Conservation (phyloP, 2,113 vertebrate genomes). For the Maccullochella peelii region DNA sequence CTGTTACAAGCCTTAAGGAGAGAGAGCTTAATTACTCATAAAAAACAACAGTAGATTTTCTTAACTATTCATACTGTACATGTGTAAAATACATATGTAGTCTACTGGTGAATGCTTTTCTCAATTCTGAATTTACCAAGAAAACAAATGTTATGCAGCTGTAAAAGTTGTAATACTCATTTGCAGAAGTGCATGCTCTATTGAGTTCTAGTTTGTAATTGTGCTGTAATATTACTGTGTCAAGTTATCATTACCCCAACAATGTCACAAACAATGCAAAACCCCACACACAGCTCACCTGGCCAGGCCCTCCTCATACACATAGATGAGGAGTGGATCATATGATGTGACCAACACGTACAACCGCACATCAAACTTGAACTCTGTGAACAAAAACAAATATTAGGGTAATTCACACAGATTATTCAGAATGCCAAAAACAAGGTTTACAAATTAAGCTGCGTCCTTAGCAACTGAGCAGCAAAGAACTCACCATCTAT, state of each 20-base stretch:
- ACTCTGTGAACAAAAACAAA: conserved; percentile 84
- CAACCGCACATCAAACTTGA: conserved; percentile 96
- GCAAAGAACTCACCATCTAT: conserved; percentile 91
- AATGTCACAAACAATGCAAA: background rate
- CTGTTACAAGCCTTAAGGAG: background rate
- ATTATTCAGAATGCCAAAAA: background rate
- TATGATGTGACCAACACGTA: conserved; percentile 98
- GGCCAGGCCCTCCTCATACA: conserved; percentile 96
- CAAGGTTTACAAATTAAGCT: background rate
- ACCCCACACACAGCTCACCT: conserved; percentile 84
- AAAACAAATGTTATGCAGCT: background rate
- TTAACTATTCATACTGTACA: background rate
- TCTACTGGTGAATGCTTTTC: background rate
- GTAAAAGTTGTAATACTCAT: too few species aligned
- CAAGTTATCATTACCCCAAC: background rate
- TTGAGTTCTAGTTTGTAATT: background rate
- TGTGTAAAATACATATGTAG: background rate
- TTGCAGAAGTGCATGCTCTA: too few species aligned
- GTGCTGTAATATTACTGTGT: background rate
- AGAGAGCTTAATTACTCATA: background rate
- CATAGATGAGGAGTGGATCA: conserved; percentile 93
- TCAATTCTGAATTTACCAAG: background rate
- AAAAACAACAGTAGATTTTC: background rate
- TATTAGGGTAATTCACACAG: background rate
- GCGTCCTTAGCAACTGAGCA: background rate